Percentiles rank a stretch among this genome's conserved stretches.
Conservation (phyloP, 2,797 vertebrate genomes). For the Danio choprae region DNA sequence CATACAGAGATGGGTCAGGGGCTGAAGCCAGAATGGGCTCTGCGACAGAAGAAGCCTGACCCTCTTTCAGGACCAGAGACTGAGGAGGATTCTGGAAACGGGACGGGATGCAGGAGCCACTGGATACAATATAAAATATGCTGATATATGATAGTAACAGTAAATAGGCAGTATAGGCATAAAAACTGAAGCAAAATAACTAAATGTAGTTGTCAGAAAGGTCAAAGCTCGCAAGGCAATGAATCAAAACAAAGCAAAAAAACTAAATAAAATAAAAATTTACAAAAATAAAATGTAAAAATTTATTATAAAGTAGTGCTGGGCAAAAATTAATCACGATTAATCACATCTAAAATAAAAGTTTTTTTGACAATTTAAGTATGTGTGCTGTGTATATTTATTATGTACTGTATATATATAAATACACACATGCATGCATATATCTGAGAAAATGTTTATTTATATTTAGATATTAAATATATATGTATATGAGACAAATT, state of each 20-base stretch:
- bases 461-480: too few species aligned
- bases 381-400: too few species aligned
- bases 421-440: too few species aligned
- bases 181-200: background rate
- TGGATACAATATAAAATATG: slow-evolving; percentile 61
- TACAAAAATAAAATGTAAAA: too few species aligned
- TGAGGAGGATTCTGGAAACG: slow-evolving; percentile 91
- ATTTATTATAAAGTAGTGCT: too few species aligned
- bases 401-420: too few species aligned
- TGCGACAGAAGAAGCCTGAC: slow-evolving; percentile 78
- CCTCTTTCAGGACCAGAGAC: slow-evolving; percentile 85
- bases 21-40: slow-evolving; percentile 74
- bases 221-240: background rate
- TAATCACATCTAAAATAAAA: too few species aligned
- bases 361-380: too few species aligned
- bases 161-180: background rate
- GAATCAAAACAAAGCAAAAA: background rate
- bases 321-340: too few species aligned
- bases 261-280: too few species aligned
- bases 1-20: slow-evolving; percentile 57
- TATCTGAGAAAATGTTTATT: too few species aligned
- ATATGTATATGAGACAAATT: too few species aligned
- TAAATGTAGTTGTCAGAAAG: background rate
- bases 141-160: background rate
- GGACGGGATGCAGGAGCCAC: slow-evolving; percentile 87